A percentile compares a stretch with the other conserved stretches of the same genome.
These are phyloP conservation scores for Burhinus bistriatus DNA, from an alignment of 2,113 vertebrate species.

Conservation along the genomic window DNA sequence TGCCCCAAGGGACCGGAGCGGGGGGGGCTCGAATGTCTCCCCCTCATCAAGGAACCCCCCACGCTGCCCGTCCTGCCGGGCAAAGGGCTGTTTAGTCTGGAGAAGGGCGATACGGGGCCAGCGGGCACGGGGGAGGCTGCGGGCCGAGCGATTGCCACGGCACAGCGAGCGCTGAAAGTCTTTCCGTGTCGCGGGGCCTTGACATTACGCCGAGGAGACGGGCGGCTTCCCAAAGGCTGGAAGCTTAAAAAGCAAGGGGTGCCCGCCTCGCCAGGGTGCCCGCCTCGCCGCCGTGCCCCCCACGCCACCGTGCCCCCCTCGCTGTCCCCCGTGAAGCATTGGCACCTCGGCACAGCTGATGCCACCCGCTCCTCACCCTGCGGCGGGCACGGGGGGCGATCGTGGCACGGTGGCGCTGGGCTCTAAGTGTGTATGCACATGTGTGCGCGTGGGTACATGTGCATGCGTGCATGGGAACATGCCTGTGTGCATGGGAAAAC, in stretches of 20 bases:
- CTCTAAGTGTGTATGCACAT: background rate
- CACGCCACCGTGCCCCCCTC: background rate
- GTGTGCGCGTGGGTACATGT: background rate
- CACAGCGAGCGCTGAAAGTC: background rate
- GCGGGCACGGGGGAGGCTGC: background rate
- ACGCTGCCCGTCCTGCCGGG: background rate
- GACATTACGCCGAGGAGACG: background rate
- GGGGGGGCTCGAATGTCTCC: too few species aligned
- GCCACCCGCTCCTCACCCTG: background rate
- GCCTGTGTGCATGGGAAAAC: accelerated
- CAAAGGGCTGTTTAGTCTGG: background rate
- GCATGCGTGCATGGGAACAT: accelerated
- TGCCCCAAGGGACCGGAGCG: too few species aligned
- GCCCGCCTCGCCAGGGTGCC: background rate
- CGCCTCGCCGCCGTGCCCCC: background rate
- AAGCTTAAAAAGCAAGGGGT: background rate
- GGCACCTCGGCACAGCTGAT: background rate
- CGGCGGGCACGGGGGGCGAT: accelerated
- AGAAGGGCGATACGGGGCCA: background rate
- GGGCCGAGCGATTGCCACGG: background rate
- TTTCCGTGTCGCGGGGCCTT: background rate
- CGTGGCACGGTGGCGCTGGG: background rate
- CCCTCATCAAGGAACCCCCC: background rate
- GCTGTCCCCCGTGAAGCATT: background rate
- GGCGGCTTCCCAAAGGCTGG: background rate